Evolutionary conservation across 1,140 invertebrate genomes (phyloP), one percentile per base, ranked within the genome.

Genomic region (Ostrea denselamellosa): DNA sequence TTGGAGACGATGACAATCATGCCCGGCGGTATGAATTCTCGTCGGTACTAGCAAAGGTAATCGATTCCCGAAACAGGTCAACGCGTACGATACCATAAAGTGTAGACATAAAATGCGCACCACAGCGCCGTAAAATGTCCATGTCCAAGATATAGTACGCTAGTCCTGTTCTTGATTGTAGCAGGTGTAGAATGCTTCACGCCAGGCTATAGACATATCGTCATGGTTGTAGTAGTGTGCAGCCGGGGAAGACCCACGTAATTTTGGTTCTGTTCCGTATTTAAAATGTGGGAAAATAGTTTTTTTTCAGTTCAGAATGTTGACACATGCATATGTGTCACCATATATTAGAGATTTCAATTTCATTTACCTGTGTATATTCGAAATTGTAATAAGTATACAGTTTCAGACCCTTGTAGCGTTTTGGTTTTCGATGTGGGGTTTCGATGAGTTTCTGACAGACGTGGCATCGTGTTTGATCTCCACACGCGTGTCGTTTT

Each of bases 261-360:
- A n/a, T 56, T 65, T 28, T 85, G 56, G 54, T 88, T 86, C 10
- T 82, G 68, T 54, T n/a, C 17, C 0, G 56, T 89, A 68, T 87
- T 87, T n/a, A 89, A 12, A 68, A 68, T 53, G 88, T 68, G 12
- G 89, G 87, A 51, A 90, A 90, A 68, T 88, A 89, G n/a, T 87
- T 85, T 68, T 90, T 86, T 17, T 22, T 85, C 2, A 8, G n/a
- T 17, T 77, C 65, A 22, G n/a, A 68, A 68, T 68, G 65, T 28
- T 68, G n/a, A 68, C n/a, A 68, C 10, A 68, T 22, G 10, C 65
- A n/a, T n/a, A n/a, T n/a, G 22, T 10, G 22, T 19, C 5, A 8
- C 65, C 65, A 68, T 22, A 68, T 22, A 68, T 0, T 9, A n/a
- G 8, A 14, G 22, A 19, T n/a, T n/a, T n/a, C n/a, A n/a, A n/a